phyloP scores from a whole-genome alignment of 2,113 vertebrate species.

The Gallinago jamesoni region DNA sequence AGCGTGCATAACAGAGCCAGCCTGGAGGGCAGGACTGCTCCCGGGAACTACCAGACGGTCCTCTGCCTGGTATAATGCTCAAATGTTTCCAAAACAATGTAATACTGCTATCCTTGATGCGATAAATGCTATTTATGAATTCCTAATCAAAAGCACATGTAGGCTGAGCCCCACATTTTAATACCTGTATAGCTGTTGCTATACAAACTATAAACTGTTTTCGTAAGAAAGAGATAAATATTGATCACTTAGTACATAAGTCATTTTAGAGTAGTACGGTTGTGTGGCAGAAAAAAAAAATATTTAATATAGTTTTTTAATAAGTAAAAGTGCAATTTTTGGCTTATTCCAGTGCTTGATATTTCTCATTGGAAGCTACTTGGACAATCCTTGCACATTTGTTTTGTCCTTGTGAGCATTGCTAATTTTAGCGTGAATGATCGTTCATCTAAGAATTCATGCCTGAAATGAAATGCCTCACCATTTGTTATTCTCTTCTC shows the following conservation, averaged over 20 bases:
- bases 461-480: slow-evolving; percentile 21
- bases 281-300: neutral
- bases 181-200: neutral
- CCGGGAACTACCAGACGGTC: neutral
- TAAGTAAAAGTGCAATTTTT: neutral
- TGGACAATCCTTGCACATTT: neutral
- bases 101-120: neutral
- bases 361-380: neutral
- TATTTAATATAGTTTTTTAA: neutral
- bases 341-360: neutral
- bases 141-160: neutral
- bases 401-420: neutral
- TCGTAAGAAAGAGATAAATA: neutral
- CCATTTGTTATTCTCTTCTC: neutral
- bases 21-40: neutral
- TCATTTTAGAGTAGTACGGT: neutral
- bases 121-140: slow-evolving; percentile 5
- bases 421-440: slow-evolving; percentile 15
- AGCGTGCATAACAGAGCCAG: neutral
- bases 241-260: neutral
- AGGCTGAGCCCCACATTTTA: neutral
- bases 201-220: neutral
- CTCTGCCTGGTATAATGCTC: neutral
- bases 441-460: slow-evolving; percentile 7
- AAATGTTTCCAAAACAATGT: neutral